Conservation (phyloP, 2,113 vertebrate genomes). For the Eptesicus fuscus region DNA sequence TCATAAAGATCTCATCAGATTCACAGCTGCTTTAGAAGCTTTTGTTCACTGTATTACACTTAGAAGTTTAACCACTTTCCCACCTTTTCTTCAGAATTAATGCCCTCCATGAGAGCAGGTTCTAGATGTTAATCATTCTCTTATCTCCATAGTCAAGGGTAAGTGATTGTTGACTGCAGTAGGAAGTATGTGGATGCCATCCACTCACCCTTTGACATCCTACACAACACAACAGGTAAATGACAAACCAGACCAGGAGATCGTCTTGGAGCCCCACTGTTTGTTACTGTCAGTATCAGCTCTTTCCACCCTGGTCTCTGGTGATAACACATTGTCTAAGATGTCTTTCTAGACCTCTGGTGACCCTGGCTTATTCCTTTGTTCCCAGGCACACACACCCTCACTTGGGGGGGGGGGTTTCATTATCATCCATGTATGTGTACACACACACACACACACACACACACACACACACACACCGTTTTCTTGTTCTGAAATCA, state of each 20-base stretch:
- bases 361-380: not conserved
- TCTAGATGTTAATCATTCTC: not conserved
- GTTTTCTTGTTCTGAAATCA: not conserved
- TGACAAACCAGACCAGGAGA: not conserved
- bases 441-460: not conserved
- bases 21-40: constrained; percentile 1
- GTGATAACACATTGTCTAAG: not conserved
- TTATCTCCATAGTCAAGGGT: not conserved
- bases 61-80: not conserved
- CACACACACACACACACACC: not conserved
- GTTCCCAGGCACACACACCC: not conserved
- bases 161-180: not conserved
- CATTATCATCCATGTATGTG: not conserved
- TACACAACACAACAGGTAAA: not conserved
- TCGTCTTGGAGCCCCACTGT: not conserved
- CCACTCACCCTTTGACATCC: not conserved
- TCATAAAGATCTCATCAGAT: not conserved
- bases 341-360: not conserved
- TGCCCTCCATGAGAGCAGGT: not conserved
- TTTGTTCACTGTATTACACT: not conserved
- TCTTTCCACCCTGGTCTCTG: not conserved
- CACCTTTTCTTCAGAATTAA: constrained; percentile 15
- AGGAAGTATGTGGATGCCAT: not conserved
- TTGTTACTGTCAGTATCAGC: not conserved
- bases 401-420: not conserved